A percentile compares a stretch with the other conserved stretches of the same genome.
These are phyloP conservation scores for Batillaria attramentaria DNA, from an alignment of 1,140 invertebrate species.

Conservation along the genomic window DNA sequence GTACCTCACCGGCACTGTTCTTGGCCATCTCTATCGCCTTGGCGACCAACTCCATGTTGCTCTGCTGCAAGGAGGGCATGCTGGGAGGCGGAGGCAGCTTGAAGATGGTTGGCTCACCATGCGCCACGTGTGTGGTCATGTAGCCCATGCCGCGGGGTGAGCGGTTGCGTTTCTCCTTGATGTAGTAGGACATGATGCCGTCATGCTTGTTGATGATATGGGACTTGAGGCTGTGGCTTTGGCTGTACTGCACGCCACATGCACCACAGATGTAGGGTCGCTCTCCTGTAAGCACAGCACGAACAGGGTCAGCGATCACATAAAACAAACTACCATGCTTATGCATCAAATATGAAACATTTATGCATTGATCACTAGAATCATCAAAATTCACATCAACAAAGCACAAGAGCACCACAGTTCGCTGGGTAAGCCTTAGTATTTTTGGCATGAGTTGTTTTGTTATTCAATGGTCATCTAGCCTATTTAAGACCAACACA, in stretches of 20 bases:
- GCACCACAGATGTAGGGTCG: conserved; percentile 68
- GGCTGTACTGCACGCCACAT: conserved; percentile 68
- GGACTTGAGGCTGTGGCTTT: conserved; percentile 68
- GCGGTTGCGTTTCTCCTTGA: conserved; percentile 67
- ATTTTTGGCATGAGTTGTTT: too few relatives aligned
- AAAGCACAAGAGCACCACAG: too few relatives aligned
- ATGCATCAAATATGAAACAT: neutral
- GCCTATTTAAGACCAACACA: too few relatives aligned
- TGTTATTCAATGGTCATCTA: too few relatives aligned
- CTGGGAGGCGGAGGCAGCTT: conserved; percentile 52
- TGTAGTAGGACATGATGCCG: conserved; percentile 68
- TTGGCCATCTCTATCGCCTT: conserved; percentile 46
- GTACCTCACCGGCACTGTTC: conserved; percentile 35
- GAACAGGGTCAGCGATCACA: too few relatives aligned
- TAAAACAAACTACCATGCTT: neutral
- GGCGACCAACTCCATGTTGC: conserved; percentile 38
- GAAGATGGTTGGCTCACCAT: conserved; percentile 53
- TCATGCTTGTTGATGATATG: conserved; percentile 70
- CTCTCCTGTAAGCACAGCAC: conserved; percentile 53
- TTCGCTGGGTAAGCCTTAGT: too few relatives aligned
- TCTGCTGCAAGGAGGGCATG: conserved; percentile 45
- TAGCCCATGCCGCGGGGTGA: conserved; percentile 66
- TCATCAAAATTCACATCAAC: too few relatives aligned
- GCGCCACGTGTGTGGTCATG: conserved; percentile 54
- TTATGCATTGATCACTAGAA: too few relatives aligned